Conservation (phyloP, 2,113 vertebrate genomes). For the Grammomys dolichurus region DNA sequence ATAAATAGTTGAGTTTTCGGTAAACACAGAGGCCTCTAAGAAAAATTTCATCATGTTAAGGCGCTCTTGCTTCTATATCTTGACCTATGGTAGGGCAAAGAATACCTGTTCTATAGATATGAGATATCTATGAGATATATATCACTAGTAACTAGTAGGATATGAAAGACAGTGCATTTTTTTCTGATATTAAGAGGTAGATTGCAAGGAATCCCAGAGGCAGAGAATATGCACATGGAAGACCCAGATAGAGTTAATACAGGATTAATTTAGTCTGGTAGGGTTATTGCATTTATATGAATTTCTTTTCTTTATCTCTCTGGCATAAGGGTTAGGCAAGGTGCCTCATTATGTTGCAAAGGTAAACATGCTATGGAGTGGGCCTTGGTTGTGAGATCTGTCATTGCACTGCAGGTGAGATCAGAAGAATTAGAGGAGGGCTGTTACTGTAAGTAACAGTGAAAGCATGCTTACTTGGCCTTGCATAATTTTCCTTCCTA, state of each 20-base stretch:
- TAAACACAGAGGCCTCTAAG: not conserved
- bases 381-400: not conserved
- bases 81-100: not conserved
- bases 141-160: not conserved
- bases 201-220: not conserved
- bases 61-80: not conserved
- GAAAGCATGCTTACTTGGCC: not conserved
- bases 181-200: not conserved
- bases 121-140: not conserved
- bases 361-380: not conserved
- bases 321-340: not conserved
- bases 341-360: not conserved
- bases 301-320: not conserved
- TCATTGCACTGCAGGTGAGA: no score
- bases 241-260: not conserved
- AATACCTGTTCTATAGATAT: no score
- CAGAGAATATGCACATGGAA: no score
- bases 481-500: not conserved
- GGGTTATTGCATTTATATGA: not conserved
- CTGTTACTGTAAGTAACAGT: not conserved
- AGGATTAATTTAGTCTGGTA: not conserved
- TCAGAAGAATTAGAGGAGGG: not conserved
- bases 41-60: not conserved
- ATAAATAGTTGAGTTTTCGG: not conserved
- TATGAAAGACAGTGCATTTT: not conserved